Conservation (phyloP, 1,140 invertebrate species). For the Euborellia annulipes region DNA sequence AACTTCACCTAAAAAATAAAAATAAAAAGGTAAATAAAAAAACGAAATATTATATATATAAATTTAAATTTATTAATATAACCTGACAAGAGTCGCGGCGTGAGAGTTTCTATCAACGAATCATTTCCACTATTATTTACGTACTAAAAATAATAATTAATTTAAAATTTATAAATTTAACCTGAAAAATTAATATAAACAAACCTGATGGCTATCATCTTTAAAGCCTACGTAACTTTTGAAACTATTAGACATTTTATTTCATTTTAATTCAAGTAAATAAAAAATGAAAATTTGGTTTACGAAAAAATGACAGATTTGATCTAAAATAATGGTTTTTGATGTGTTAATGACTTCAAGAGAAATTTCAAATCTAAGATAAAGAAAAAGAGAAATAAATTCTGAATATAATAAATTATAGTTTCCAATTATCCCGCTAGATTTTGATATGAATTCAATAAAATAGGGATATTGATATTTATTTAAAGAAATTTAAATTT, state of each 20-base stretch:
- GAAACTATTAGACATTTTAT: slow-evolving; percentile 32
- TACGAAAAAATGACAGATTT: no score
- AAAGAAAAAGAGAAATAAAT: no score
- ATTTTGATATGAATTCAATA: no score
- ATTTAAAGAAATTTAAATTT: no score
- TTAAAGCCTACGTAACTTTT: slow-evolving; percentile 36
- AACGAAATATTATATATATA: slow-evolving; percentile 4
- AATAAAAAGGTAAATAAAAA: slow-evolving; percentile 24
- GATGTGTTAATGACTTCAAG: no score
- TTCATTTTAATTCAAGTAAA: slow-evolving; percentile 27
- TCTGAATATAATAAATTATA: no score
- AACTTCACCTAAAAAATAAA: slow-evolving; percentile 46
- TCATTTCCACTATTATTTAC: neutral
- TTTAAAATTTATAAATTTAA: neutral
- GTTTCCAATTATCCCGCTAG: no score
- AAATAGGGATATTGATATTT: no score
- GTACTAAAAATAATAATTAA: neutral
- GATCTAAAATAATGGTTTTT: no score
- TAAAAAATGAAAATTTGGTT: no score
- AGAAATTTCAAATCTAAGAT: no score
- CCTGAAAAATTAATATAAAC: slow-evolving; percentile 3
- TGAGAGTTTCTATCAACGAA: slow-evolving; percentile 25
- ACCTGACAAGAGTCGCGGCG: slow-evolving; percentile 4
- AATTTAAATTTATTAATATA: neutral
- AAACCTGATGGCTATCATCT: slow-evolving; percentile 29